phyloP scores from a whole-genome alignment of 2,888 invertebrate genomes.

The Drosophila conformis region DNA sequence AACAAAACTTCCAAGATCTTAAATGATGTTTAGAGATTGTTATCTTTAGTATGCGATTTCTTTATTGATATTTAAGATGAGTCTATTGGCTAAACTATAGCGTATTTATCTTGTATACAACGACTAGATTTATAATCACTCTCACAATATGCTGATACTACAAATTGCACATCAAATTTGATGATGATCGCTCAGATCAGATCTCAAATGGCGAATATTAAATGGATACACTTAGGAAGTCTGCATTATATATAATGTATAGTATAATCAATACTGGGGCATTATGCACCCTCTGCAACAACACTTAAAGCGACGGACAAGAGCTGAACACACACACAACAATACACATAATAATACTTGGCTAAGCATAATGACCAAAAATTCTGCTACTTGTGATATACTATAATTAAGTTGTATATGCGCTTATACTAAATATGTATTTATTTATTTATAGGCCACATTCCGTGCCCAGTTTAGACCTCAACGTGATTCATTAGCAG shows the following conservation, averaged over 20 bases:
- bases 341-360: conserved; percentile 44
- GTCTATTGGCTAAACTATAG: conserved; percentile 23
- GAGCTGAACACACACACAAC: conserved; percentile 29
- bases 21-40: neutral
- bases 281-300: conserved; percentile 24
- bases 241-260: neutral
- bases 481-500: conserved; percentile 83
- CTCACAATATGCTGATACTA: conserved; percentile 73
- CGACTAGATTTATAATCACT: conserved; percentile 78
- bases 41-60: conserved; percentile 16
- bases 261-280: neutral
- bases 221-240: neutral
- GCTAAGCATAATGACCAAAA: conserved; percentile 47
- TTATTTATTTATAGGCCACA: neutral
- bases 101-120: conserved; percentile 51
- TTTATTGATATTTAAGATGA: conserved; percentile 32
- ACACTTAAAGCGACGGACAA: conserved; percentile 62
- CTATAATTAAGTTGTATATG: conserved; percentile 48
- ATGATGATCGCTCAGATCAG: conserved; percentile 2
- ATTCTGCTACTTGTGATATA: conserved; percentile 47
- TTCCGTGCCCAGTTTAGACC: conserved; percentile 50
- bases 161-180: conserved; percentile 31
- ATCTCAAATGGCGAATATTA: neutral
- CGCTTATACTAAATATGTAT: neutral
- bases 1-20: conserved; percentile 3